These are phyloP conservation scores for Atrina japonica DNA, from an alignment of 2,888 invertebrate genomes.

Conservation along the genomic window DNA sequence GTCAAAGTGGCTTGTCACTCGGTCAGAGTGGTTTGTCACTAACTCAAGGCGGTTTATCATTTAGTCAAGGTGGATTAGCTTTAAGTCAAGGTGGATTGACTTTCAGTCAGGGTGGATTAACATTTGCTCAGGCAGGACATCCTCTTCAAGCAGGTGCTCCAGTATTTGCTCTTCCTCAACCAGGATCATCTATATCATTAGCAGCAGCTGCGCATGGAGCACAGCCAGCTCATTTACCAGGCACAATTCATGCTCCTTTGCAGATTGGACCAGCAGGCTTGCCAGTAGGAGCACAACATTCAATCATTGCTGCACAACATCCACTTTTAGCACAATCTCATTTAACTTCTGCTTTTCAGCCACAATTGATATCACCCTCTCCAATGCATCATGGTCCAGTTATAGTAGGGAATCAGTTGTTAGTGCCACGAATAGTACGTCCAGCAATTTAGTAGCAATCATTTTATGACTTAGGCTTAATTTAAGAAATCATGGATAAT, in stretches of 20 bases:
- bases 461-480: too few species aligned
- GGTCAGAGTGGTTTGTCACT: slow-evolving; percentile 54
- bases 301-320: slow-evolving; percentile 19
- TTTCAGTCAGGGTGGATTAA: slow-evolving; percentile 49
- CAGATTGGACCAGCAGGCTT: slow-evolving; percentile 25
- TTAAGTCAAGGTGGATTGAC: slow-evolving; percentile 72
- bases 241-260: too few species aligned
- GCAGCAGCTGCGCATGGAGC: slow-evolving; percentile 54
- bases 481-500: too few species aligned
- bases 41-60: slow-evolving; percentile 51
- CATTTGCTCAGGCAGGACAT: slow-evolving; percentile 53
- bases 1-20: slow-evolving; percentile 19
- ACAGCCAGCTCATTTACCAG: slow-evolving; percentile 58
- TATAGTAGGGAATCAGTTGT: slow-evolving; percentile 65
- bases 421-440: slow-evolving; percentile 66
- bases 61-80: slow-evolving; percentile 59
- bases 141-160: slow-evolving; percentile 73
- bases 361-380: slow-evolving; percentile 48
- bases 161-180: slow-evolving; percentile 66
- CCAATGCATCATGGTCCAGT: slow-evolving; percentile 60
- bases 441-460: slow-evolving; percentile 18
- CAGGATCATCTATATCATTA: slow-evolving; percentile 40
- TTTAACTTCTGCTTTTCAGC: slow-evolving; percentile 45
- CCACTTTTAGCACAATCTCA: slow-evolving; percentile 46
- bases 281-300: slow-evolving; percentile 21